Conservation (phyloP, 2,113 vertebrate species). For the Hyperoodon ampullatus region DNA sequence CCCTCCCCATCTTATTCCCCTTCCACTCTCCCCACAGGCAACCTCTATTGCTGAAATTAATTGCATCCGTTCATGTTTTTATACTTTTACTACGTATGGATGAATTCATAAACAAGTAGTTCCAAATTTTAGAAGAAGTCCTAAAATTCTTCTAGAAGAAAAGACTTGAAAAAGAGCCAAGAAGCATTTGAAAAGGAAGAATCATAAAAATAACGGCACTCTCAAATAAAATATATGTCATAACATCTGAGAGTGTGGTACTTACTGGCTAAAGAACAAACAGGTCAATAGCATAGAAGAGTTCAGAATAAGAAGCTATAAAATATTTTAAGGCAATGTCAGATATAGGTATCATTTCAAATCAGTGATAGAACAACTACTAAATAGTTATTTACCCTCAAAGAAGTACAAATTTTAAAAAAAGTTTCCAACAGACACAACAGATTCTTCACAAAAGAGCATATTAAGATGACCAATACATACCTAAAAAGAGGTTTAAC, state of each 20-base stretch:
- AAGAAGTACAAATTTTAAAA: neutral
- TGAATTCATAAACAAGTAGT: neutral
- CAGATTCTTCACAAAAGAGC: neutral
- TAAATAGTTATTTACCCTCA: neutral
- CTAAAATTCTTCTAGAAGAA: constrained; percentile 1
- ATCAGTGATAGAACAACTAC: neutral
- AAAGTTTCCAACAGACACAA: neutral
- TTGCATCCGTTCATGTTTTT: neutral
- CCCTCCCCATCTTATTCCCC: neutral
- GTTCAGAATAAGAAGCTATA: constrained; percentile 14
- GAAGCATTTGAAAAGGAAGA: constrained; percentile 12
- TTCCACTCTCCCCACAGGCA: neutral
- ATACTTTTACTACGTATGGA: neutral
- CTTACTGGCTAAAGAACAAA: neutral
- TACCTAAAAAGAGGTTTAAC: neutral
- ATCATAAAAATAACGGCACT: neutral
- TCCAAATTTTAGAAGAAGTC: neutral
- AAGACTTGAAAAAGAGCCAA: neutral
- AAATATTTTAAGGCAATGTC: neutral
- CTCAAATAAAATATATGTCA: neutral
- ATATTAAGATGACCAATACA: neutral
- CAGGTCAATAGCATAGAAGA: neutral
- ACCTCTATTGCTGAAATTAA: neutral
- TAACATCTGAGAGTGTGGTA: neutral
- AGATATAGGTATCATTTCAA: neutral